Percentiles rank a stretch among this genome's conserved stretches.
phyloP scores from a whole-genome alignment of 2,113 vertebrate species.

The Pica pica region DNA sequence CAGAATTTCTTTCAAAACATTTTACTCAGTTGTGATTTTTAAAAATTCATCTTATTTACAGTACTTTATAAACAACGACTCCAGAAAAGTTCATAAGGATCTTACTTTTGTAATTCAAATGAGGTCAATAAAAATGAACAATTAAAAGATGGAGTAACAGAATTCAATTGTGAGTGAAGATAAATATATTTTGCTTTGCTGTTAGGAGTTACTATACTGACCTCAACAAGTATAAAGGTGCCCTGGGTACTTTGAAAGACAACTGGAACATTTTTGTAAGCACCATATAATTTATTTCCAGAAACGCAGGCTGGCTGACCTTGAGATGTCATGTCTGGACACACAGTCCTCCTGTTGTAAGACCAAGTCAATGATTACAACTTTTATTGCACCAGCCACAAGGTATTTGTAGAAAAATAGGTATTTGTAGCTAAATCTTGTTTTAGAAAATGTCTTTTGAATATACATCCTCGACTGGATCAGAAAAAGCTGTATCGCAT shows the following conservation, averaged over 20 bases:
- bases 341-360: neutral
- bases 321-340: neutral
- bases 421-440: neutral
- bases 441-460: neutral
- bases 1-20: neutral
- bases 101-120: neutral
- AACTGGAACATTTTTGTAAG: neutral
- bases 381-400: neutral
- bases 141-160: neutral
- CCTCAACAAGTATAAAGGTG: neutral
- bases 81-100: neutral
- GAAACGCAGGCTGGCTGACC: neutral
- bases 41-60: neutral
- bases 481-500: neutral
- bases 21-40: neutral
- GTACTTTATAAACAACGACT: neutral
- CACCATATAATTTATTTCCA: neutral
- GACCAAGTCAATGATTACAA: neutral
- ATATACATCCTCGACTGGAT: neutral
- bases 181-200: neutral
- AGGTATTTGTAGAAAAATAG: neutral
- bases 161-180: neutral
- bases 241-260: neutral
- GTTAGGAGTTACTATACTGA: neutral
- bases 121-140: neutral